These are phyloP conservation scores for Osmoderma eremita DNA, from an alignment of 2,888 invertebrate species.

Conservation along the genomic window DNA sequence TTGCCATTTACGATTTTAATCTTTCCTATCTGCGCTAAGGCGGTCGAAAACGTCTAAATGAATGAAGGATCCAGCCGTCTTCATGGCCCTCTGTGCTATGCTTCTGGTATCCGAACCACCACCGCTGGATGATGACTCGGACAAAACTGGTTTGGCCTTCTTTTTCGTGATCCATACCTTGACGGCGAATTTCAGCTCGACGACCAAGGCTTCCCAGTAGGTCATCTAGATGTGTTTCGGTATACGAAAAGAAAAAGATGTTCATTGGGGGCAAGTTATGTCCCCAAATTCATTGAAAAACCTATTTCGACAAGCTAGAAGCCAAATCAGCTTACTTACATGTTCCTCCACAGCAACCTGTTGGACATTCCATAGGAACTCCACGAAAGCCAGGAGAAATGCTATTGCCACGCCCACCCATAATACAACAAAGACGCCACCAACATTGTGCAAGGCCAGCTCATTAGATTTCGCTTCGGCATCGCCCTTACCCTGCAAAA, in stretches of 20 bases:
- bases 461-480: slow-evolving; percentile 62
- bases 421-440: slow-evolving; percentile 90
- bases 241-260: background rate
- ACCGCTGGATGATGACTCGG: slow-evolving; percentile 38
- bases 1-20: background rate
- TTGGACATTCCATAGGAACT: slow-evolving; percentile 86
- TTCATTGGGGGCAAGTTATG: no score
- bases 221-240: slow-evolving; percentile 72
- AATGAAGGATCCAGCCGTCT: slow-evolving; percentile 45
- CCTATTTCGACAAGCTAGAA: no score
- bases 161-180: slow-evolving; percentile 79
- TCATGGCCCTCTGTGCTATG: slow-evolving; percentile 43
- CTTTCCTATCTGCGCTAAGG: slow-evolving; percentile 1
- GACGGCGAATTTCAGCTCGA: slow-evolving; percentile 77
- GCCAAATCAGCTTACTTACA: no score
- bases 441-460: slow-evolving; percentile 85
- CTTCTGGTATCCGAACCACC: slow-evolving; percentile 39
- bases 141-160: slow-evolving; percentile 64
- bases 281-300: no score
- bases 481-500: slow-evolving; percentile 36
- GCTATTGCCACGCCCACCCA: slow-evolving; percentile 78
- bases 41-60: slow-evolving; percentile 37
- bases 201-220: slow-evolving; percentile 73
- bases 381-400: slow-evolving; percentile 78
- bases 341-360: slow-evolving; percentile 82